phyloP scores from a whole-genome alignment of 2,797 vertebrate species.

The Alcedo quadribrachys region DNA sequence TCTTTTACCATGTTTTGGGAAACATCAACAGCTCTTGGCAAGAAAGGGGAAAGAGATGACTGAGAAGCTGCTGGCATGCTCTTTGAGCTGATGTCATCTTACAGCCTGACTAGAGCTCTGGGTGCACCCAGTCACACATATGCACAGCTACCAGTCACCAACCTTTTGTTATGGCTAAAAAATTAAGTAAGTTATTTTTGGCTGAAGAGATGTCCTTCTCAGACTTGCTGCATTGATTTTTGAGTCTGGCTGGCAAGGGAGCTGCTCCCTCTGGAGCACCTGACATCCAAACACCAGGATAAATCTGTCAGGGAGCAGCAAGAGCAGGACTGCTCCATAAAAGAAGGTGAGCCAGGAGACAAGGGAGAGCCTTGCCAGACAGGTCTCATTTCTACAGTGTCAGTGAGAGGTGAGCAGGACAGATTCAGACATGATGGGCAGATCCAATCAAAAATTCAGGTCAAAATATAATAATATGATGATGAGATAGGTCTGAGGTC shows the following conservation, averaged over 20 bases:
- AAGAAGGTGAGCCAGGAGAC: background rate
- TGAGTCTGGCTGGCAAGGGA: constrained; percentile 22
- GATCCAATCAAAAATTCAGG: background rate
- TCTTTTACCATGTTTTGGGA: constrained; percentile 47
- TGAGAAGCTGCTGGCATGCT: constrained; percentile 40
- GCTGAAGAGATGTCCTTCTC: background rate
- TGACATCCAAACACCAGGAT: constrained; percentile 9
- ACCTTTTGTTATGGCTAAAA: constrained; percentile 53
- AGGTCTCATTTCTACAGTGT: background rate
- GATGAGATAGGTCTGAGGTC: background rate
- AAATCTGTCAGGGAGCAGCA: background rate
- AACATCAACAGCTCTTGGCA: constrained; percentile 47
- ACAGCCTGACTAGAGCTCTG: background rate
- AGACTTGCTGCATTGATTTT: background rate
- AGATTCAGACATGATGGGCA: background rate
- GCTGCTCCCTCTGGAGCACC: background rate
- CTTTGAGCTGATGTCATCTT: constrained; percentile 44
- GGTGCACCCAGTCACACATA: background rate
- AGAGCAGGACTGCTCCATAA: background rate
- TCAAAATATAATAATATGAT: background rate
- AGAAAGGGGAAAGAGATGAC: constrained; percentile 12
- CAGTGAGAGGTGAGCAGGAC: background rate
- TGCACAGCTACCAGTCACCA: constrained; percentile 19
- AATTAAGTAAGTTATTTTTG: constrained; percentile 45
- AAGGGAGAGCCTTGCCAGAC: background rate